A percentile compares a stretch with the other conserved stretches of the same genome.
Evolutionary conservation across 2,888 invertebrate genomes (phyloP).

Genomic region (Lysandra bellargus): DNA sequence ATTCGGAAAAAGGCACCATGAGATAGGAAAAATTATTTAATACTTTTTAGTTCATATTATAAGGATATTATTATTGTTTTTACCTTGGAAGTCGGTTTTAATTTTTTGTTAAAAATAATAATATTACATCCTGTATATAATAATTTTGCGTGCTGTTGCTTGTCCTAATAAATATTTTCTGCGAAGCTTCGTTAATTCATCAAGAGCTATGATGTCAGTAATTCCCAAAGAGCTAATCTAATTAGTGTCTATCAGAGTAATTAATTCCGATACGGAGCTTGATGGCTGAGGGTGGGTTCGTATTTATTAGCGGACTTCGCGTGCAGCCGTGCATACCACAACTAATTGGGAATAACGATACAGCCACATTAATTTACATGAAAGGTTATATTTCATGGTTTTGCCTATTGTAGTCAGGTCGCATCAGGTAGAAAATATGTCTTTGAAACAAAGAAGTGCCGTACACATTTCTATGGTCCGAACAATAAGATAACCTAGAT

Average conservation of each 20-base stretch:
- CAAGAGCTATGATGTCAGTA: background rate
- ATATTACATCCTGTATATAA: background rate
- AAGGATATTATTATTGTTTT: no score
- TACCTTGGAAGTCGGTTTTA: no score
- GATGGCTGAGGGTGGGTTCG: constrained; percentile 17
- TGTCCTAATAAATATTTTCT: background rate
- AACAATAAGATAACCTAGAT: no score
- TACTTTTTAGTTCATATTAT: no score
- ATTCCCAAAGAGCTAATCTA: constrained; percentile 14
- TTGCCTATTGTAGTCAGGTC: background rate
- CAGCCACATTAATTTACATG: background rate
- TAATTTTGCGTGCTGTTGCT: background rate
- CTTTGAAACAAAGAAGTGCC: background rate
- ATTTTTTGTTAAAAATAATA: no score
- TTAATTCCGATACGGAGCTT: constrained; percentile 13
- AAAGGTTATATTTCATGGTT: constrained; percentile 1
- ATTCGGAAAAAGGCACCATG: no score
- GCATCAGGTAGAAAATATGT: background rate
- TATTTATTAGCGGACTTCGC: constrained; percentile 16
- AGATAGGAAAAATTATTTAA: no score
- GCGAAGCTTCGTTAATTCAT: background rate
- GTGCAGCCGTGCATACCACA: constrained; percentile 10
- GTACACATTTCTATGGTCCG: background rate
- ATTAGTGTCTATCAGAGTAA: constrained; percentile 11
- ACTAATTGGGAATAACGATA: constrained; percentile 1